phyloP scores from a whole-genome alignment of 2,888 invertebrate species.

The Eremobia ochroleuca region DNA sequence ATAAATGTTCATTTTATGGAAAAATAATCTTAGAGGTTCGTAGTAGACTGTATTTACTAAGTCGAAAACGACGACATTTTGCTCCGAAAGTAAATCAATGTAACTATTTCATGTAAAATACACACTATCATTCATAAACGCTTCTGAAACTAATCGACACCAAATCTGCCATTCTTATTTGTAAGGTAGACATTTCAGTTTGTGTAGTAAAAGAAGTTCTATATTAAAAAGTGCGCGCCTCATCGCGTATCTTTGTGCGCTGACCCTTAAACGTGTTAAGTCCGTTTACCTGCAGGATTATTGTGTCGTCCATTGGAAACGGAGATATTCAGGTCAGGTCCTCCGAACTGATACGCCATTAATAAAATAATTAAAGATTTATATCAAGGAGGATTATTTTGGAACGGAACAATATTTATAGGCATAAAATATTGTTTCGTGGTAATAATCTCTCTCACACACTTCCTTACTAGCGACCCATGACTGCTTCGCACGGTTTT shows the following conservation, averaged over 20 bases:
- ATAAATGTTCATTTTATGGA: too few relatives aligned
- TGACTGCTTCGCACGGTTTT: background rate
- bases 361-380: conserved; percentile 49
- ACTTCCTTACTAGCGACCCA: background rate
- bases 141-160: too few relatives aligned
- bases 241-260: conserved; percentile 22
- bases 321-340: conserved; percentile 16
- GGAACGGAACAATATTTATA: conserved; percentile 2
- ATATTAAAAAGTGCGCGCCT: background rate
- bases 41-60: too few relatives aligned
- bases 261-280: background rate
- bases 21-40: too few relatives aligned
- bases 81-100: too few relatives aligned
- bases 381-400: conserved; percentile 26
- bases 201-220: background rate
- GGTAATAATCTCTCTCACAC: background rate
- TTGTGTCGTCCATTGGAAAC: background rate
- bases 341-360: conserved; percentile 30
- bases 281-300: background rate
- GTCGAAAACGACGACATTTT: too few relatives aligned
- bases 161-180: background rate
- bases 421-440: background rate
- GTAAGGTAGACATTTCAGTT: too few relatives aligned
- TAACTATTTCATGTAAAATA: too few relatives aligned
- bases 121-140: too few relatives aligned